Percentiles rank a stretch among this genome's conserved stretches.
Evolutionary conservation across 2,113 vertebrate genomes (phyloP).

Genomic region (Spermophilus dauricus): DNA sequence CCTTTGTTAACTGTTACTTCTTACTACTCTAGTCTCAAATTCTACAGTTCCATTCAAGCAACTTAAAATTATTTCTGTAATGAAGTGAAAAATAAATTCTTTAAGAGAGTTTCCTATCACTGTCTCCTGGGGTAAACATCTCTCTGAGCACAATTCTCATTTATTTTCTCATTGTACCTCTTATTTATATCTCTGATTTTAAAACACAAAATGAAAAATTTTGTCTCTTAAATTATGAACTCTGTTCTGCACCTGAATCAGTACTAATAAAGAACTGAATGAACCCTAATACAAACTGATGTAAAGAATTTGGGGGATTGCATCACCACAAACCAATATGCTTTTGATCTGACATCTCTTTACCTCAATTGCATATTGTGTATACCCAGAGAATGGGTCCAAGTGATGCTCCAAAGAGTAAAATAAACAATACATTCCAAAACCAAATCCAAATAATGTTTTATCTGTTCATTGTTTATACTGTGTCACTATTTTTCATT

Average conservation of each 20-base stretch:
- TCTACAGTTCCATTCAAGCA: background rate
- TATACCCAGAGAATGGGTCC: background rate
- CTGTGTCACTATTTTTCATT: background rate
- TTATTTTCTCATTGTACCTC: background rate
- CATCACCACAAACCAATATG: background rate
- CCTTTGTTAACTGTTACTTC: conserved; percentile 22
- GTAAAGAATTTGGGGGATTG: background rate
- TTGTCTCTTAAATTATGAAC: background rate
- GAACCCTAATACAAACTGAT: background rate
- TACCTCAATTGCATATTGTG: background rate
- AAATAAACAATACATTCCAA: conserved; percentile 10
- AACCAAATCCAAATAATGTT: conserved; percentile 48
- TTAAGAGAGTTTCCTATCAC: background rate
- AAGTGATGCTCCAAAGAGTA: background rate
- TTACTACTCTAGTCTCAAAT: background rate
- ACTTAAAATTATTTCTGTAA: background rate
- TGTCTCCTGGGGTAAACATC: background rate
- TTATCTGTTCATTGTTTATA: background rate
- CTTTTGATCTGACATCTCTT: background rate
- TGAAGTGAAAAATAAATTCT: background rate
- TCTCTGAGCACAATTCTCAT: background rate
- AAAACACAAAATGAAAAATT: background rate
- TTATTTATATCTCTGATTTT: background rate
- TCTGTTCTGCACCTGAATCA: background rate
- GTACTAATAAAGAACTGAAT: background rate